Conservation (phyloP, 2,888 invertebrate species). For the Endotricha flammealis region DNA sequence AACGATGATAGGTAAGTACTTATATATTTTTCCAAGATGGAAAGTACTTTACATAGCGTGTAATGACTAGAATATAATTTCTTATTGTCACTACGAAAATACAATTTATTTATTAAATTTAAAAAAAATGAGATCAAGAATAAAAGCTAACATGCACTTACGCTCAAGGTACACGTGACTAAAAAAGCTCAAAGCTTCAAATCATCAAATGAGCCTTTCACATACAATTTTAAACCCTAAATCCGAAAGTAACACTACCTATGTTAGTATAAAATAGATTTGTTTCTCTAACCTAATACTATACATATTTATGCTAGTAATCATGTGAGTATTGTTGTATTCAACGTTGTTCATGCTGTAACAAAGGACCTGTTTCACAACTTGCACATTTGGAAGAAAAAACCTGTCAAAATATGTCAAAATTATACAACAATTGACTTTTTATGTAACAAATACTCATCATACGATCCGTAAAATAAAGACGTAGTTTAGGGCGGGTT, state of each 20-base stretch:
- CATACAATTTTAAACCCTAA: slow-evolving; percentile 26
- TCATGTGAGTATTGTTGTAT: slow-evolving; percentile 48
- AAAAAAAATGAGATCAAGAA: slow-evolving; percentile 25
- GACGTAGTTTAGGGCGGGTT: too few species aligned
- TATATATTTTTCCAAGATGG: too few species aligned
- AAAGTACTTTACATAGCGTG: too few species aligned
- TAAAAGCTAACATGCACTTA: too few species aligned
- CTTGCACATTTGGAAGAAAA: background rate
- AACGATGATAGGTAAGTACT: too few species aligned
- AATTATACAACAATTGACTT: too few species aligned
- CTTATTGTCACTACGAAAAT: background rate
- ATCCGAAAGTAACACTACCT: slow-evolving; percentile 34
- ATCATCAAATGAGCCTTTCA: slow-evolving; percentile 36
- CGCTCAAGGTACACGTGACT: slow-evolving; percentile 41
- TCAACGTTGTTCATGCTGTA: slow-evolving; percentile 23
- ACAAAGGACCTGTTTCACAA: background rate
- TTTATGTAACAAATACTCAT: too few species aligned
- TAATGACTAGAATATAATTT: background rate
- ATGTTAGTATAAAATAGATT: slow-evolving; percentile 73
- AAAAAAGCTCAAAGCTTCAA: slow-evolving; percentile 50
- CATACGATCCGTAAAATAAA: too few species aligned
- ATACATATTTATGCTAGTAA: slow-evolving; percentile 40
- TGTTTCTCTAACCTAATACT: slow-evolving; percentile 61
- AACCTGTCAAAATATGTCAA: too few species aligned
- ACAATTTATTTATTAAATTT: background rate